phyloP scores from a whole-genome alignment of 2,888 invertebrate genomes.

The Eubasilissa splendida region DNA sequence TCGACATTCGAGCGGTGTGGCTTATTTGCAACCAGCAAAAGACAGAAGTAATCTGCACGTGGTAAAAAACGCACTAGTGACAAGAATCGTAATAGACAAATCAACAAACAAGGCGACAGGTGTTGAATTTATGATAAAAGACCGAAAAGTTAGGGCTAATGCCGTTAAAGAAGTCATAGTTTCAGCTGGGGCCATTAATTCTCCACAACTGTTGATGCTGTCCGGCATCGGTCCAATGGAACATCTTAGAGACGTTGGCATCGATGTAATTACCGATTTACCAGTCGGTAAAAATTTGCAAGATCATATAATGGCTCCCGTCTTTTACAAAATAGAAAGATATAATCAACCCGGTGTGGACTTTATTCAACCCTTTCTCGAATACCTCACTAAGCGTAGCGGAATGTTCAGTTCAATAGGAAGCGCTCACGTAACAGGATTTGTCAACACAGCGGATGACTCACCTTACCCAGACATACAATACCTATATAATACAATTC shows the following conservation, averaged over 20 bases:
- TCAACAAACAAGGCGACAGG: conserved; percentile 66
- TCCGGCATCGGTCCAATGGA: conserved; percentile 71
- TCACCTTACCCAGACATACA: conserved; percentile 61
- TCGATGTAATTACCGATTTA: conserved; percentile 65
- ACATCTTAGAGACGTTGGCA: conserved; percentile 64
- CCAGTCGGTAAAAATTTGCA: conserved; percentile 72
- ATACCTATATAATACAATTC: conserved; percentile 59
- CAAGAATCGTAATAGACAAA: conserved; percentile 70
- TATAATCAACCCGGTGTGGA: conserved; percentile 41
- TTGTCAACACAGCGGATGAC: conserved; percentile 54
- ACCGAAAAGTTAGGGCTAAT: not conserved
- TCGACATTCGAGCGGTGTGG: conserved; percentile 71
- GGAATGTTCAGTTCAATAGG: conserved; percentile 63
- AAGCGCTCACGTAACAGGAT: conserved; percentile 58
- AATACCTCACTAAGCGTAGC: conserved; percentile 46
- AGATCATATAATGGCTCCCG: conserved; percentile 69
- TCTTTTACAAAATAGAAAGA: conserved; percentile 60
- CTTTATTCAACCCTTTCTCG: not conserved
- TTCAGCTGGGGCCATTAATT: conserved; percentile 69
- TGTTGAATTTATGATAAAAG: conserved; percentile 62
- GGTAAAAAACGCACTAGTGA: conserved; percentile 65
- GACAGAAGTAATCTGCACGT: conserved; percentile 60
- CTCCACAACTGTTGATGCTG: conserved; percentile 70
- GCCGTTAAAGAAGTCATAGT: conserved; percentile 70
- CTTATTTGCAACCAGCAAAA: conserved; percentile 67